These are phyloP conservation scores for Drosophila mercatorum DNA, from an alignment of 2,888 invertebrate species.

Conservation along the genomic window DNA sequence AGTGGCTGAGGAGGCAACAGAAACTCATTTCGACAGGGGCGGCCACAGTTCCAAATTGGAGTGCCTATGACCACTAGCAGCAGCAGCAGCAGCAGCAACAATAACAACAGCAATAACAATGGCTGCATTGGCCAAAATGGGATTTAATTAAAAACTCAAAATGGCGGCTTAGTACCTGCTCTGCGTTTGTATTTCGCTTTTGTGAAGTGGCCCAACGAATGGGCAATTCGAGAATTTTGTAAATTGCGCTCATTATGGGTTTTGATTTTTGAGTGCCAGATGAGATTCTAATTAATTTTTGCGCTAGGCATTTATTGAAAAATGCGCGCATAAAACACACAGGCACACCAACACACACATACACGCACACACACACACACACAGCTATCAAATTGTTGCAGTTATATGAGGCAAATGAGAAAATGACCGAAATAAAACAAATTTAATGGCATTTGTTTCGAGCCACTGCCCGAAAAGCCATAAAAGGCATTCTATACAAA, in stretches of 20 bases:
- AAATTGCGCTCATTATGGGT: slow-evolving; percentile 74
- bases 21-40: slow-evolving; percentile 57
- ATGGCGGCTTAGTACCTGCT: slow-evolving; percentile 58
- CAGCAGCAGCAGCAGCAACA: slow-evolving; percentile 27
- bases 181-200: slow-evolving; percentile 29
- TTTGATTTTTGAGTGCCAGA: slow-evolving; percentile 67
- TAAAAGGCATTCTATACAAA: slow-evolving; percentile 70
- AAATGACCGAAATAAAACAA: slow-evolving; percentile 57
- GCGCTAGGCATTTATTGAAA: slow-evolving; percentile 54
- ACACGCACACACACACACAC: not conserved
- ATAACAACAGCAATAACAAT: slow-evolving; percentile 39
- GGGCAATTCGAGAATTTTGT: slow-evolving; percentile 62
- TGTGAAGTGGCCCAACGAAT: slow-evolving; percentile 15
- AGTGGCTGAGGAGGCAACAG: slow-evolving; percentile 55
- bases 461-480: slow-evolving; percentile 47
- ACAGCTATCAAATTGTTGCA: slow-evolving; percentile 39
- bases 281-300: slow-evolving; percentile 71
- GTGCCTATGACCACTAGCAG: slow-evolving; percentile 47
- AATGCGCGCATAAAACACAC: slow-evolving; percentile 47
- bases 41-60: slow-evolving; percentile 56
- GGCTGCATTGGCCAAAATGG: slow-evolving; percentile 50
- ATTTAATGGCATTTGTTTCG: slow-evolving; percentile 57
- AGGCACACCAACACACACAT: not conserved
- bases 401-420: slow-evolving; percentile 26
- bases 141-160: slow-evolving; percentile 74